A percentile compares a stretch with the other conserved stretches of the same genome.
These are phyloP conservation scores for Lasius fuliginosus DNA, from an alignment of 2,888 invertebrate genomes.

Conservation along the genomic window DNA sequence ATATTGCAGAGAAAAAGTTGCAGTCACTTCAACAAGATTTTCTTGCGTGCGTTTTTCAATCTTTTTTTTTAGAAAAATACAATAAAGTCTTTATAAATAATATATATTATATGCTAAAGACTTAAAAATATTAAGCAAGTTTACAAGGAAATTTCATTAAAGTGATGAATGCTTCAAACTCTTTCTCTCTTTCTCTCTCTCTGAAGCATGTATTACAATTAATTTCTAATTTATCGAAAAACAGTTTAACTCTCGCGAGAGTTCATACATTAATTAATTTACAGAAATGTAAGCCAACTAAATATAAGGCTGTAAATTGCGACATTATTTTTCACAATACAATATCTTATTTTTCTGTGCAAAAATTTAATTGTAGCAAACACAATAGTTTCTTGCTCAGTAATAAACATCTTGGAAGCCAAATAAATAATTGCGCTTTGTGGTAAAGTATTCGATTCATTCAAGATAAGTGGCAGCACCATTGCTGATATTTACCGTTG, in stretches of 20 bases:
- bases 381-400: background rate
- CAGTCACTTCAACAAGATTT: slow-evolving; percentile 22
- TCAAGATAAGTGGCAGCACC: slow-evolving; percentile 8
- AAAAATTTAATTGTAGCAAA: slow-evolving; percentile 22
- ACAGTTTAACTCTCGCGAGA: background rate
- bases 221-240: background rate
- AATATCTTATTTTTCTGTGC: background rate
- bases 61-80: background rate
- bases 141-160: slow-evolving; percentile 19
- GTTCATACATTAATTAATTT: background rate
- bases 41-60: background rate
- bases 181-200: background rate
- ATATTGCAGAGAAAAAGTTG: background rate
- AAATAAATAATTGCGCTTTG: slow-evolving; percentile 18
- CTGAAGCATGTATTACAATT: slow-evolving; percentile 15
- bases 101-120: background rate
- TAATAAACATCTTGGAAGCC: background rate
- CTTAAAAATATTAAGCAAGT: background rate
- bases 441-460: background rate
- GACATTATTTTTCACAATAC: slow-evolving; percentile 9
- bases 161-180: slow-evolving; percentile 2
- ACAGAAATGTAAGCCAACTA: slow-evolving; percentile 45
- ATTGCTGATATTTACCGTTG: slow-evolving; percentile 39
- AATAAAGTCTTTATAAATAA: background rate
- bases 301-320: slow-evolving; percentile 6